Evolutionary conservation across 2,888 invertebrate species (phyloP).

Genomic region (Malthinus seriepunctatus): DNA sequence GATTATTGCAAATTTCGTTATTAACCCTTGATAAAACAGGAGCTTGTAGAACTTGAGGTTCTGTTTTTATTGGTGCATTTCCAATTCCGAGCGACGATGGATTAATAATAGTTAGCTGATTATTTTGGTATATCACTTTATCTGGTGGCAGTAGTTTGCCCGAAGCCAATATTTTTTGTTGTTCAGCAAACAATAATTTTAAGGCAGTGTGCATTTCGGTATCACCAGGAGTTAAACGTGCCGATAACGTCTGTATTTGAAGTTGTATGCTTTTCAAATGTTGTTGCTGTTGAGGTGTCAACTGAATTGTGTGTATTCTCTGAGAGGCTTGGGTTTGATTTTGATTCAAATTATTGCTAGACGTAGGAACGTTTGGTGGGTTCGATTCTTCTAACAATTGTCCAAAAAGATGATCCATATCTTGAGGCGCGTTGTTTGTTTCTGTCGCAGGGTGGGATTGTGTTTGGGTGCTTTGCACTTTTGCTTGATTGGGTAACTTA

Average conservation of each 20-base stretch:
- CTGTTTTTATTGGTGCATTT: constrained; percentile 11
- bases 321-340: constrained; percentile 50
- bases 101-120: constrained; percentile 55
- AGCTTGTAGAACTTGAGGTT: constrained; percentile 26
- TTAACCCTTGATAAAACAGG: constrained; percentile 32
- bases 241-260: constrained; percentile 68
- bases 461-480: constrained; percentile 25
- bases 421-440: constrained; percentile 38
- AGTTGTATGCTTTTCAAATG: constrained; percentile 65
- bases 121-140: constrained; percentile 57
- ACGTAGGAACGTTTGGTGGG: constrained; percentile 19
- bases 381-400: constrained; percentile 49
- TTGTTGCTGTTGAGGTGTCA: constrained; percentile 73
- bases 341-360: constrained; percentile 6
- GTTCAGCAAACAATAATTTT: constrained; percentile 64
- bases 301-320: constrained; percentile 72
- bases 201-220: constrained; percentile 49
- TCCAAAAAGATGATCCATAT: constrained; percentile 50
- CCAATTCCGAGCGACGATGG: constrained; percentile 41
- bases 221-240: constrained; percentile 56
- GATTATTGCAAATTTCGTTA: constrained; percentile 26
- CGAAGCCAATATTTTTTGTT: constrained; percentile 71
- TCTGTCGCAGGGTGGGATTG: constrained; percentile 34
- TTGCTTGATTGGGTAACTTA: constrained; percentile 28
- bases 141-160: constrained; percentile 69